phyloP scores from a whole-genome alignment of 2,888 invertebrate genomes.

The Venustoraphidia nigricollis region DNA sequence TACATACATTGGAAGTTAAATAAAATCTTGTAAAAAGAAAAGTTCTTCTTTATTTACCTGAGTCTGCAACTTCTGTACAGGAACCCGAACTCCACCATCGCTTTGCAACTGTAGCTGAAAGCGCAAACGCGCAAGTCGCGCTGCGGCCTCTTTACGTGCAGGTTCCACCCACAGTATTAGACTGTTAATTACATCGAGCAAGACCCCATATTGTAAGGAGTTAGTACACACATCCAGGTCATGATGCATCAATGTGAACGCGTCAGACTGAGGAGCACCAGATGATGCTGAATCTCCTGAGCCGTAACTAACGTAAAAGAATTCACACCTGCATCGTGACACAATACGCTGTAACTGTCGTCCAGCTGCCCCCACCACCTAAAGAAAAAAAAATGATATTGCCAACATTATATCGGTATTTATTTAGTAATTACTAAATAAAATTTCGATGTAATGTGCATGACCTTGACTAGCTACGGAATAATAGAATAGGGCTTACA shows the following conservation, averaged over 20 bases:
- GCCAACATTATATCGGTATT: no score
- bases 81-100: slow-evolving; percentile 79
- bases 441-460: no score
- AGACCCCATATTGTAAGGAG: slow-evolving; percentile 89
- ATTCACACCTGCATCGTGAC: slow-evolving; percentile 93
- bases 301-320: slow-evolving; percentile 91
- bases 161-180: slow-evolving; percentile 92
- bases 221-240: slow-evolving; percentile 97
- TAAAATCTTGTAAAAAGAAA: slow-evolving; percentile 11
- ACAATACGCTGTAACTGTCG: slow-evolving; percentile 85
- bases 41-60: slow-evolving; percentile 31
- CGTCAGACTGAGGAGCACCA: slow-evolving; percentile 61
- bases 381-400: not conserved
- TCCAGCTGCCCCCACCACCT: slow-evolving; percentile 4
- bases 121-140: slow-evolving; percentile 78
- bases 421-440: no score
- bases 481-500: no score
- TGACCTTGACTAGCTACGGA: no score
- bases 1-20: no score
- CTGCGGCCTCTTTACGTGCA: slow-evolving; percentile 78
- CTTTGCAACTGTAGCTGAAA: slow-evolving; percentile 87
- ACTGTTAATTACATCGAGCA: slow-evolving; percentile 95
- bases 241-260: slow-evolving; percentile 95
- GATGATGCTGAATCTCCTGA: slow-evolving; percentile 53
- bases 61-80: slow-evolving; percentile 84